Base-by-base conservation (phyloP, 2,888 invertebrate genomes). In the Caenorhabditis macrosperma region DNA sequence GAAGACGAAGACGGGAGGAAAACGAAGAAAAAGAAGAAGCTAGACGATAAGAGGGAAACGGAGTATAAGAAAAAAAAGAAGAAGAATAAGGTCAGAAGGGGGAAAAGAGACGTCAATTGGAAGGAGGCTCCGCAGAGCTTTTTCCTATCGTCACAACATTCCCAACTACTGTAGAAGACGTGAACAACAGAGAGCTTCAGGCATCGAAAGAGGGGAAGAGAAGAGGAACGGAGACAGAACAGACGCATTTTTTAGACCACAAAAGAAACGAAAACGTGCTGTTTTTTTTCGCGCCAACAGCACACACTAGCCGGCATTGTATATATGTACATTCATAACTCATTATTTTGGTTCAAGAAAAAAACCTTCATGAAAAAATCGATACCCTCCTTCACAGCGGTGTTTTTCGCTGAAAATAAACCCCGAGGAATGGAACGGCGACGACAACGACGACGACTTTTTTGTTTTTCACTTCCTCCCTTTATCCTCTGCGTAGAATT, bases 281-380 rank as follows among this genome's bases (percentile, higher is more conserved):
- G 46, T 57, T 71, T 71, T 71, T 68, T 46, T 48, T 20, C 20
- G 35, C 41, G 38, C 50, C 48, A 41, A 61, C 71, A 61, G 41
- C 28, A 26, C 41, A n/a, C n/a, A n/a, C 26, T n/a, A 15, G 7
- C 10, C 22, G 9, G 64, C 50, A 72, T 72, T 72, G 72, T 64
- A 55, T n/a, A 74, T 74, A 59, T 64, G 74, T 57, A 72, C 74
- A 74, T 64, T 74, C 74, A 64, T 59, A 74, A 64, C 74, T 74
- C 74, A 74, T 74, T 74, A 74, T 74, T 74, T 72, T 63, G 20
- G 35, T 71, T 44, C 28, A 55, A 50, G 28, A 55, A 69, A 54
- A 50, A 38, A 41, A 41, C 28, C 38, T 57, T 68, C 28, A 26
- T 17, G 24, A n/a, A 68, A n/a, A 52, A 69, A 69, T 69, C 60